phyloP scores from a whole-genome alignment of 1,140 invertebrate genomes.

The Ylistrum balloti region DNA sequence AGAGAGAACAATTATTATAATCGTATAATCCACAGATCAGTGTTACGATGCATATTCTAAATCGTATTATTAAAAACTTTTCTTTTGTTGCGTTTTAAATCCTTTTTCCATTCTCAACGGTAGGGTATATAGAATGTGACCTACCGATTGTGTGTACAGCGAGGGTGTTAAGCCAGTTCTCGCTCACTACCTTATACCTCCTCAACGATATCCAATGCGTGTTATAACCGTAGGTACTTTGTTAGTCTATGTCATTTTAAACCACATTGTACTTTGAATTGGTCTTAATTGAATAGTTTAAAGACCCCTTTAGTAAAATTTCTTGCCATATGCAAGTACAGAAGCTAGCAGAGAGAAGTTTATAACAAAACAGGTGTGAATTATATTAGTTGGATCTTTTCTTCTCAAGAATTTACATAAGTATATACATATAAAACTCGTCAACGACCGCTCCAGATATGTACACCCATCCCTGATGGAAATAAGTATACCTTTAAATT shows the following conservation, averaged over 20 bases:
- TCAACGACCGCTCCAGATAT: neutral
- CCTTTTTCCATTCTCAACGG: neutral
- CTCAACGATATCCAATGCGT: neutral
- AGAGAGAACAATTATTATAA: conserved; percentile 27
- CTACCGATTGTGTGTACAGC: neutral
- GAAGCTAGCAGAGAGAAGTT: neutral
- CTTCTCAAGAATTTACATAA: neutral
- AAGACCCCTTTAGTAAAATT: neutral
- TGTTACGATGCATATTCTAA: neutral
- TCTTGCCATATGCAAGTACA: neutral
- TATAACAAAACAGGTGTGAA: conserved; percentile 15
- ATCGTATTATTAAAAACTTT: conserved; percentile 32
- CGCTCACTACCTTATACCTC: neutral
- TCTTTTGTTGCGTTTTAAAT: neutral
- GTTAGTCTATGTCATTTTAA: conserved; percentile 25
- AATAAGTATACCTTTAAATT: neutral
- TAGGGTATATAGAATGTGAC: neutral
- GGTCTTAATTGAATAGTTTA: conserved; percentile 26
- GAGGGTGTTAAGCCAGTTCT: neutral
- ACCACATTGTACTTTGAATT: conserved; percentile 25
- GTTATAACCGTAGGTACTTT: neutral
- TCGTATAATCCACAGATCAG: conserved; percentile 24
- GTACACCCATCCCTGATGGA: neutral
- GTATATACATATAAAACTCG: neutral
- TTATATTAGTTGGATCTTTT: neutral